These are phyloP conservation scores for Stercorarius parasiticus DNA, from an alignment of 2,113 vertebrate genomes.

Conservation along the genomic window DNA sequence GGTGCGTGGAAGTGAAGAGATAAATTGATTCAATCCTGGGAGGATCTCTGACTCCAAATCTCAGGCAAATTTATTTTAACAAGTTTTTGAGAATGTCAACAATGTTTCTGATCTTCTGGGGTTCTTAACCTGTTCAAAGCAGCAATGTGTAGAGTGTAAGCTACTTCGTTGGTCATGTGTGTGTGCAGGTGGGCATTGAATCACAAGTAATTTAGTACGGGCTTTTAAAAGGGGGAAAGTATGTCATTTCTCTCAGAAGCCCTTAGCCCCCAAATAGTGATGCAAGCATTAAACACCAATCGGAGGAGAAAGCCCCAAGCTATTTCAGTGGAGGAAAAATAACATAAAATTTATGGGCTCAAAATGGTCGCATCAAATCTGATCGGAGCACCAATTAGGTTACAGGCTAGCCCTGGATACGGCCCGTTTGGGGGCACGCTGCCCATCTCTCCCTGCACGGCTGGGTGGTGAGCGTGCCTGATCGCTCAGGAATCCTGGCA, in stretches of 20 bases:
- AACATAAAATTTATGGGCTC: not conserved
- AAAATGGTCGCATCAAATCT: not conserved
- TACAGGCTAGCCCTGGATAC: not conserved
- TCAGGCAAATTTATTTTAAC: not conserved
- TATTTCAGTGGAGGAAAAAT: not conserved
- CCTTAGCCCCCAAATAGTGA: not conserved
- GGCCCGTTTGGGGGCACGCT: not conserved
- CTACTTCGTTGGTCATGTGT: not conserved
- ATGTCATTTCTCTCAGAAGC: not conserved
- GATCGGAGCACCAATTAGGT: not conserved
- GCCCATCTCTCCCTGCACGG: fast-evolving
- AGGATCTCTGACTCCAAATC: not conserved
- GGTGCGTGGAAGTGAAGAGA: not conserved
- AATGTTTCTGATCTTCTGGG: not conserved
- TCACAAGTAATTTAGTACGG: not conserved
- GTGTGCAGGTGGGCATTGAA: not conserved
- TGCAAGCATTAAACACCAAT: not conserved
- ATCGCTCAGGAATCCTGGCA: not conserved
- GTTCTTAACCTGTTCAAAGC: not conserved
- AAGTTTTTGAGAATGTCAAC: not conserved
- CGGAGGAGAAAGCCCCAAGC: not conserved
- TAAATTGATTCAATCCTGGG: not conserved
- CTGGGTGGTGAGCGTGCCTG: fast-evolving
- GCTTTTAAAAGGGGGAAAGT: not conserved
- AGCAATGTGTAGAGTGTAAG: not conserved